Evolutionary conservation across 2,113 vertebrate species (phyloP).

Genomic region (Cyphomyrus plagiostoma): DNA sequence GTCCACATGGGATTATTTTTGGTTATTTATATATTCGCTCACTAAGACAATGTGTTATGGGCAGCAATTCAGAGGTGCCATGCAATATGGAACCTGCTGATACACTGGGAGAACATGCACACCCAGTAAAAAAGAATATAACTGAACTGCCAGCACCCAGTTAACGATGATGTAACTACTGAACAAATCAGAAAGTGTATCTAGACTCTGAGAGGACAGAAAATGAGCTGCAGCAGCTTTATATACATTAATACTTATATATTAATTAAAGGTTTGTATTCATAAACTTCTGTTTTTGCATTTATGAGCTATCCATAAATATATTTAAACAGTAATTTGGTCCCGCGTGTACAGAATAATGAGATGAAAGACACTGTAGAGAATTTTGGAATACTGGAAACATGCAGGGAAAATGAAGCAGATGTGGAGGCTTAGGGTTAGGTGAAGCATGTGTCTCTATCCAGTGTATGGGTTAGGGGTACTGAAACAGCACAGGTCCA

Average conservation of each 20-base stretch:
- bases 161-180: not conserved
- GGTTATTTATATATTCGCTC: not conserved
- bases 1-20: not conserved
- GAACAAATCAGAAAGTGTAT: not conserved
- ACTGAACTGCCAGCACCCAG: not conserved
- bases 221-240: not conserved
- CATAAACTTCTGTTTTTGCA: not conserved
- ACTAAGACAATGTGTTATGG: not conserved
- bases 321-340: not conserved
- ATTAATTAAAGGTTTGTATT: not conserved
- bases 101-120: not conserved
- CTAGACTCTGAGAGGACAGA: not conserved
- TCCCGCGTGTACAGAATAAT: not conserved
- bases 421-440: not conserved
- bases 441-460: not conserved
- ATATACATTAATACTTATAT: not conserved
- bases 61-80: not conserved
- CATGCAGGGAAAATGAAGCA: not conserved
- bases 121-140: not conserved
- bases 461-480: not conserved
- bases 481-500: not conserved
- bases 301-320: not conserved
- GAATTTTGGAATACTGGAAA: not conserved
- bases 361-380: not conserved
- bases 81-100: not conserved